phyloP scores from a whole-genome alignment of 2,113 vertebrate species.

The Lichenostomus cassidix region DNA sequence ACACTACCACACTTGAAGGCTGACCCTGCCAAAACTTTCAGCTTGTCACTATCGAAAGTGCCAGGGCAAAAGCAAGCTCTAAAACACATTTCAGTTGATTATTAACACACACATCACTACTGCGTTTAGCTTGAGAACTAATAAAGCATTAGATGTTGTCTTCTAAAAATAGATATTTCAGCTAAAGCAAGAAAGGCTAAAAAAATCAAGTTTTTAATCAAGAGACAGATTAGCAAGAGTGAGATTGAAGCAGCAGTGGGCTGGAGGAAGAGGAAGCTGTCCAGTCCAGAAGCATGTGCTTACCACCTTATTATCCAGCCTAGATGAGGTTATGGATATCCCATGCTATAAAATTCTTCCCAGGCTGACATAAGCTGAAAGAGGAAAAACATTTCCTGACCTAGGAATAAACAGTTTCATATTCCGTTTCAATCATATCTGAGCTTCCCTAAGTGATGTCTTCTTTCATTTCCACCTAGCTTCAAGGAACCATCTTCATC shows the following conservation, averaged over 20 bases:
- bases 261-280: not conserved
- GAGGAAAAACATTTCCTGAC: not conserved
- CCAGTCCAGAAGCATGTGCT: not conserved
- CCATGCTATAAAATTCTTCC: not conserved
- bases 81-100: not conserved
- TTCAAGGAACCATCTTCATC: not conserved
- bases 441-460: not conserved
- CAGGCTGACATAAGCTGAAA: not conserved
- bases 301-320: not conserved
- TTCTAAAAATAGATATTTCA: not conserved
- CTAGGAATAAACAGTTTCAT: not conserved
- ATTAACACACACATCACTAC: not conserved
- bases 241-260: not conserved
- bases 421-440: not conserved
- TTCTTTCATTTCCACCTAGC: not conserved
- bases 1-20: not conserved
- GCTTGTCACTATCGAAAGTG: not conserved
- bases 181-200: not conserved
- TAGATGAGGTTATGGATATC: not conserved
- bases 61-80: not conserved
- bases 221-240: not conserved
- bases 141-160: not conserved
- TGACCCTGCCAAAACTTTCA: not conserved
- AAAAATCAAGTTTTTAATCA: not conserved
- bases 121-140: not conserved